A percentile compares a stretch with the other conserved stretches of the same genome.
Conservation (phyloP, 2,888 invertebrate species). For the Argyra leucocephala region DNA sequence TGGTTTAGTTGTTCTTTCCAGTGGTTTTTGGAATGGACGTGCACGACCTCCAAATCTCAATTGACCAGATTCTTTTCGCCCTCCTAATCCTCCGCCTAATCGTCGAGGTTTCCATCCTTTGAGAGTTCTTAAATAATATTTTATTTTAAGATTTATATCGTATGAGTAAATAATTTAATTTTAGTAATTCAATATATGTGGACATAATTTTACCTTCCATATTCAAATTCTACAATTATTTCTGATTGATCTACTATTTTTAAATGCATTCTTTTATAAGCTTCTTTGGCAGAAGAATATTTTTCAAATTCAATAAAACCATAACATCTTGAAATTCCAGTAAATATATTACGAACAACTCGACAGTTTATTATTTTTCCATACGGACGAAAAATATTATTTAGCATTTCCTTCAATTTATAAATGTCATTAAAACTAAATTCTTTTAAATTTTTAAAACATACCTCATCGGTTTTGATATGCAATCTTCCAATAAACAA, state of each 20-base stretch:
- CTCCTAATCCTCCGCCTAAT: slow-evolving; percentile 80
- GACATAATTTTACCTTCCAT: slow-evolving; percentile 46
- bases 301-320: slow-evolving; percentile 75
- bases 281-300: slow-evolving; percentile 51
- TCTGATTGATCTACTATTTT: slow-evolving; percentile 56
- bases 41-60: slow-evolving; percentile 75
- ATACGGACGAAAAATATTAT: slow-evolving; percentile 52
- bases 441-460: no score
- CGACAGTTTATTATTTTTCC: slow-evolving; percentile 55
- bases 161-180: not conserved
- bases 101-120: slow-evolving; percentile 77
- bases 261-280: slow-evolving; percentile 52
- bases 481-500: slow-evolving; percentile 67
- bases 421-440: not conserved
- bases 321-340: slow-evolving; percentile 72
- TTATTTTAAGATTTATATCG: not conserved
- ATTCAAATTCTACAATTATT: slow-evolving; percentile 69
- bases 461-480: slow-evolving; percentile 53
- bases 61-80: slow-evolving; percentile 77
- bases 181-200: not conserved
- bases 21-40: slow-evolving; percentile 63
- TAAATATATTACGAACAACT: slow-evolving; percentile 69
- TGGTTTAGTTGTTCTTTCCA: slow-evolving; percentile 30
- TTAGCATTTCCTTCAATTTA: slow-evolving; percentile 46
- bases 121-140: slow-evolving; percentile 37